These are phyloP conservation scores for Drosophila aldrichi DNA, from an alignment of 2,888 invertebrate genomes.

Conservation along the genomic window DNA sequence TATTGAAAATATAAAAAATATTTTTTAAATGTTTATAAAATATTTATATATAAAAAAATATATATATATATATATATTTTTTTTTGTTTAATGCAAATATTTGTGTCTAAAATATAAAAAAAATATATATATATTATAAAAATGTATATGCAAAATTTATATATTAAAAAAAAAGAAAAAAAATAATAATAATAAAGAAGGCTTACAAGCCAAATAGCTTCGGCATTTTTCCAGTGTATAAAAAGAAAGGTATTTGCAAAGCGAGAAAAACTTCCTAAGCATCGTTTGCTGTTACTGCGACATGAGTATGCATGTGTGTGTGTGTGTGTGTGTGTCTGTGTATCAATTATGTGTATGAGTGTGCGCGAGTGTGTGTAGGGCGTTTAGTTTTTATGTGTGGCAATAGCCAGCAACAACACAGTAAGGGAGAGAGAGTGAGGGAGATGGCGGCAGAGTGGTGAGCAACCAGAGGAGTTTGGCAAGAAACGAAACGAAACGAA, in stretches of 20 bases:
- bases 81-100: no score
- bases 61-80: no score
- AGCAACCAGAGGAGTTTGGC: not conserved
- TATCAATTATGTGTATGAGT: constrained; percentile 15
- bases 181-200: no score
- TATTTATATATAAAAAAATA: no score
- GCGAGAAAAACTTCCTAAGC: constrained; percentile 33
- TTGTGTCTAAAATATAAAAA: no score
- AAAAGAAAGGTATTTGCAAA: constrained; percentile 5
- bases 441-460: not conserved
- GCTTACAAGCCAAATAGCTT: not conserved
- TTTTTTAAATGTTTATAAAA: no score
- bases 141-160: no score
- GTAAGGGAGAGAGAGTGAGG: not conserved
- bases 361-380: constrained; percentile 22
- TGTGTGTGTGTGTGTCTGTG: constrained; percentile 18
- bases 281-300: constrained; percentile 4
- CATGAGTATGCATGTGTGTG: constrained; percentile 4
- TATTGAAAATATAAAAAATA: no score
- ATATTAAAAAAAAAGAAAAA: no score
- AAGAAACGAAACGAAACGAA: constrained; percentile 4
- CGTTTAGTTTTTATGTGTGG: constrained; percentile 67
- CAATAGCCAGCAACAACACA: constrained; percentile 44
- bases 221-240: constrained; percentile 23
- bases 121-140: no score